Percentiles rank a stretch among this genome's conserved stretches.
Conservation (phyloP, 2,113 vertebrate genomes). For the Corvus cornix region DNA sequence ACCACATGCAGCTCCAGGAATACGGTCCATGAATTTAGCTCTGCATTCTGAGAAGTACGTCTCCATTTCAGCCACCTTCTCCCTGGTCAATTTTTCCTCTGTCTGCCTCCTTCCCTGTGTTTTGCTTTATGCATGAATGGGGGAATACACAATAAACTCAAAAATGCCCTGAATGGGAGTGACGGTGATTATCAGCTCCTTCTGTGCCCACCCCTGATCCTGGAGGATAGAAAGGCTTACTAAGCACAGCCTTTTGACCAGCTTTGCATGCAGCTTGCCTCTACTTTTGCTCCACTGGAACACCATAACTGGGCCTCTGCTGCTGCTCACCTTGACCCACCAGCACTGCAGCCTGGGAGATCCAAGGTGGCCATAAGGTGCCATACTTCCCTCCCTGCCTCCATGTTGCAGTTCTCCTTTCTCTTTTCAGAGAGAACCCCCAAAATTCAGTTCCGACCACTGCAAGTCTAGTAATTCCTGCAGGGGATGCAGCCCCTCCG, state of each 20-base stretch:
- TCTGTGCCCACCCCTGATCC: not conserved
- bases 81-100: not conserved
- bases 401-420: not conserved
- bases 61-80: not conserved
- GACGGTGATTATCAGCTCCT: not conserved
- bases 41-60: rapidly evolving
- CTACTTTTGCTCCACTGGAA: not conserved
- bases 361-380: rapidly evolving
- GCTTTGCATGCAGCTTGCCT: not conserved
- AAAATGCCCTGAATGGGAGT: not conserved
- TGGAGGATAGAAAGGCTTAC: not conserved
- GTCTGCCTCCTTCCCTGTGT: not conserved
- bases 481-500: not conserved
- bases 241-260: rapidly evolving
- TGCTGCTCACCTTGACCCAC: not conserved
- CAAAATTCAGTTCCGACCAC: not conserved
- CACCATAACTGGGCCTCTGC: not conserved
- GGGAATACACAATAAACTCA: not conserved
- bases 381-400: not conserved
- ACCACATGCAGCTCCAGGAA: not conserved
- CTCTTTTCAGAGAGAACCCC: not conserved
- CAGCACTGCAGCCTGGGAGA: not conserved
- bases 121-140: not conserved
- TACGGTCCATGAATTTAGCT: rapidly evolving
- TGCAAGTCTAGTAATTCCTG: not conserved